These are phyloP conservation scores for Diorhabda elongata DNA, from an alignment of 1,140 invertebrate genomes.

Conservation along the genomic window DNA sequence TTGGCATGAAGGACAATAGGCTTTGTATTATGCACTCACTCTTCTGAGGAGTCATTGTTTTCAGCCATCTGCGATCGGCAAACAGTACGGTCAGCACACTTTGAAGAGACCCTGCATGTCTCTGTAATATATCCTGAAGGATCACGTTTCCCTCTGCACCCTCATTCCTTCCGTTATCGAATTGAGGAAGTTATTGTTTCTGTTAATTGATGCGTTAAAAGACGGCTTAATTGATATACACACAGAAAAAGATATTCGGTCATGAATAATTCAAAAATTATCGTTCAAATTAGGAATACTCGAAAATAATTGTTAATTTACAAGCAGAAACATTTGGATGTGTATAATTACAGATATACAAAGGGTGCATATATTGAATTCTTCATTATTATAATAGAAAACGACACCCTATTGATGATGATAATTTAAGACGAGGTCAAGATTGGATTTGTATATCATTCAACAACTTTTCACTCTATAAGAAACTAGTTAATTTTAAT, in stretches of 20 bases:
- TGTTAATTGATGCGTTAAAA: constrained; percentile 12
- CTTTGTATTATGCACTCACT: constrained; percentile 13
- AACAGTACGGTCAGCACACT: constrained; percentile 18
- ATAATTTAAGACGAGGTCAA: too few species aligned
- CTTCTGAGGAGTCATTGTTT: constrained; percentile 17
- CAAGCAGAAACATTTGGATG: too few species aligned
- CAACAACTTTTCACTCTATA: too few species aligned
- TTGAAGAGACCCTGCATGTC: constrained; percentile 16
- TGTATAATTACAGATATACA: too few species aligned
- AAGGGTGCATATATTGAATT: too few species aligned
- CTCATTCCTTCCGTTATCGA: constrained; percentile 3
- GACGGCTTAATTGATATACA: background rate
- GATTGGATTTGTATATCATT: too few species aligned
- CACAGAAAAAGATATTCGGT: background rate
- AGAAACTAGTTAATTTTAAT: too few species aligned
- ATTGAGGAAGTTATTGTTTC: constrained; percentile 15
- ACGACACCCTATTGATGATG: too few species aligned
- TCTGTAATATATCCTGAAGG: constrained; percentile 12
- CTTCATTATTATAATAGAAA: too few species aligned
- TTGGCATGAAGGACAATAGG: constrained; percentile 10
- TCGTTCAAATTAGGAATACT: too few species aligned
- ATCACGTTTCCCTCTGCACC: constrained; percentile 15
- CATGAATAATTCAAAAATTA: too few species aligned
- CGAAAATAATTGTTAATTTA: too few species aligned
- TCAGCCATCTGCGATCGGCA: constrained; percentile 15